Conservation (phyloP, 1,140 invertebrate genomes). For the Drosophila pseudoobscura region DNA sequence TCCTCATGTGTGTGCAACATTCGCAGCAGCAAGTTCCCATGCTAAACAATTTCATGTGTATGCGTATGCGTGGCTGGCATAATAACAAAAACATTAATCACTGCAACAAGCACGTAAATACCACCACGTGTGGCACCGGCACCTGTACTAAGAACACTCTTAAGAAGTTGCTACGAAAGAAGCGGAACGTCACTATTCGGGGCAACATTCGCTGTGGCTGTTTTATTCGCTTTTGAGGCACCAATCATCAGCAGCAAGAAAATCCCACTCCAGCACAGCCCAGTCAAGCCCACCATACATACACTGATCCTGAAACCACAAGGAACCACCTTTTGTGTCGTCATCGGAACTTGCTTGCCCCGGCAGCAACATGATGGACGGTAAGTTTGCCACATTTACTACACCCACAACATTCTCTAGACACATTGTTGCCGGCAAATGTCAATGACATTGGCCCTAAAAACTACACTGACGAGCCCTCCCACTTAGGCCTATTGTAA, state of each 20-base stretch:
- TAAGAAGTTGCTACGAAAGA: constrained; percentile 69
- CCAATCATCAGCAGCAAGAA: neutral
- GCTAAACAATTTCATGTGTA: constrained; percentile 69
- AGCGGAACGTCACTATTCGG: constrained; percentile 42
- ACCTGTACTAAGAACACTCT: constrained; percentile 28
- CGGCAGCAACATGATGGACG: constrained; percentile 71
- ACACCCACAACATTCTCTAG: constrained; percentile 20
- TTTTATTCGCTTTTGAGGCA: constrained; percentile 56
- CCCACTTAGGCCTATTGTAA: neutral
- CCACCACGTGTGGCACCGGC: constrained; percentile 26
- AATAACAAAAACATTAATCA: constrained; percentile 25
- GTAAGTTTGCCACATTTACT: constrained; percentile 46
- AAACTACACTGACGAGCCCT: constrained; percentile 28
- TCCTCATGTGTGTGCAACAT: constrained; percentile 74
- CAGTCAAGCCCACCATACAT: neutral
- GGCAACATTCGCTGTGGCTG: constrained; percentile 28
- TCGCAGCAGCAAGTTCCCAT: constrained; percentile 75
- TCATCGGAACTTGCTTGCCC: constrained; percentile 64
- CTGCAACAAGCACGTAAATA: constrained; percentile 28
- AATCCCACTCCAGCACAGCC: neutral
- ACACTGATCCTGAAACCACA: neutral
- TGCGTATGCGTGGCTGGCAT: constrained; percentile 76
- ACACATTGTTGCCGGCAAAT: constrained; percentile 6
- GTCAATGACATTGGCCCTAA: constrained; percentile 47
- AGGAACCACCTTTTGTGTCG: constrained; percentile 30